Base-by-base conservation (phyloP, 2,888 invertebrate species). In the Lampropteryx suffumata region DNA sequence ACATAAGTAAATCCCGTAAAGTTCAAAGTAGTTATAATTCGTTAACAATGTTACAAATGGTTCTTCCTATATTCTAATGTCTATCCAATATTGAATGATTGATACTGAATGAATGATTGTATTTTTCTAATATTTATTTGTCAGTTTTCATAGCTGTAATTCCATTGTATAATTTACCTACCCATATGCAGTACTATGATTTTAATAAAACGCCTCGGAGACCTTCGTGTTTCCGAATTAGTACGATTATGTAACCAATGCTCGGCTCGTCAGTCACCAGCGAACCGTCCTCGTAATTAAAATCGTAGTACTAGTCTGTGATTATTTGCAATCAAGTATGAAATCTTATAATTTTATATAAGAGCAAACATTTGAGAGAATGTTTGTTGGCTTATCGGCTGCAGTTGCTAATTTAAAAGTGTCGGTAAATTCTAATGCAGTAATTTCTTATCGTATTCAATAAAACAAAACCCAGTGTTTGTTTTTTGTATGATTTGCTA, bases 21-120 rank as follows among this genome's bases (percentile, higher is more conserved):
- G 42, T 52, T 43, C 52, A 52, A 47, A 47, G 43, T 52, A 52
- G 43, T 47, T 21, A 13, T 47, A 39, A 46, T 28, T 21, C 13
- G 11, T 36, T 28, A 13, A 11, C 12, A 35, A 41, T 34, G 29
- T 12, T 36, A 26, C 11, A 36, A 17, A 42, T 17, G 29, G 36
- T 42, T 49, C 36, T 49, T 49, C 26, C 42, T 36, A 36, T 4
- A 29, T 30, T 36, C 12, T 17, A 33, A 26, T 45, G 26, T 32
- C 0, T 48, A 32, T 32, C 24, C 12, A 36, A 36, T 49, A 27
- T n/a, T n/a, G n/a, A n/a, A n/a, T n/a, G n/a, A n/a, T n/a, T n/a
- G 14, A 17, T 36, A 29, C 24, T 30, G 24, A 14, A 13, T 32
- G 13, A 17, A 21, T 24, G 17, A 9, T 14, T 46, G 17, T 17